Conservation (phyloP, 2,888 invertebrate species). For the Melieria crassipennis region DNA sequence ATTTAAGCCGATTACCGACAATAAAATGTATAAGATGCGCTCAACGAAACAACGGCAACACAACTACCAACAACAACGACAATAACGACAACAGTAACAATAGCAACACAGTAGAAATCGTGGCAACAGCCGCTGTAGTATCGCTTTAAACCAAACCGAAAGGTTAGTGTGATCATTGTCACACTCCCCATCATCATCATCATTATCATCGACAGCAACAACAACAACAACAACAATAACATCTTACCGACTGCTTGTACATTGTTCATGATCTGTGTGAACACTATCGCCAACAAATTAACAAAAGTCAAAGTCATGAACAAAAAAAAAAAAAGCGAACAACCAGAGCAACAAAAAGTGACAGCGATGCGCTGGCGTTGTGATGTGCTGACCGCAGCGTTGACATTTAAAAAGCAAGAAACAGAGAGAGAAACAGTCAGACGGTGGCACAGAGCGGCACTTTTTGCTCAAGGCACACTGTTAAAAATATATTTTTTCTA, state of each 20-base stretch:
- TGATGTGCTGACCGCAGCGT: slow-evolving; percentile 1
- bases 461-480: neutral
- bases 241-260: no score
- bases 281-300: slow-evolving; percentile 60
- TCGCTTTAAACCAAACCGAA: slow-evolving; percentile 15
- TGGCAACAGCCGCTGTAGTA: no score
- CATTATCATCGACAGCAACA: no score
- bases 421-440: neutral
- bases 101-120: no score
- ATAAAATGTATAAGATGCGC: slow-evolving; percentile 22
- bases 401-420: slow-evolving; percentile 4
- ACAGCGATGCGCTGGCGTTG: neutral
- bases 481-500: neutral
- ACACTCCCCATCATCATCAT: neutral
- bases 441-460: no score
- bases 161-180: slow-evolving; percentile 39
- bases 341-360: neutral
- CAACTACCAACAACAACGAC: slow-evolving; percentile 10
- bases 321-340: slow-evolving; percentile 2
- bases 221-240: no score
- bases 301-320: slow-evolving; percentile 53
- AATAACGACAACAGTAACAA: slow-evolving; percentile 20
- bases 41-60: slow-evolving; percentile 12
- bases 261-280: no score
- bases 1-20: slow-evolving; percentile 19